Conservation (phyloP, 64 coral and sea anemone genomes). For the Porites lutea region DNA sequence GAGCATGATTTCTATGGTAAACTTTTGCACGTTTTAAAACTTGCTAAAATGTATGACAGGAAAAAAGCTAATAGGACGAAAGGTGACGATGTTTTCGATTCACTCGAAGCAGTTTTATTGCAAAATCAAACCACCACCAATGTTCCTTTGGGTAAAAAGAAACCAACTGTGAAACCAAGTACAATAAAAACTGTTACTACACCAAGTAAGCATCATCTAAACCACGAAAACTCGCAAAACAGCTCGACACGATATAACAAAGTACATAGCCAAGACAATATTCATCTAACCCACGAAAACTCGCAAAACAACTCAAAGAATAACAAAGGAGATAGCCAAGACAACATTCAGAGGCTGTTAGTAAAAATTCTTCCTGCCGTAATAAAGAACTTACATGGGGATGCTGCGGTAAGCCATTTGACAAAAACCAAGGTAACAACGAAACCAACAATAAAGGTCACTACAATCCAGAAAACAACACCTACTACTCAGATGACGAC, state of each 20-base stretch:
- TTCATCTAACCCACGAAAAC: background rate
- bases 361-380: constrained; percentile 76
- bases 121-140: constrained; percentile 2
- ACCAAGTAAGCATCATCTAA: background rate
- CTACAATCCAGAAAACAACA: constrained; percentile 43
- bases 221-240: constrained; percentile 19
- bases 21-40: constrained; percentile 62
- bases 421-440: constrained; percentile 17
- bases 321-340: background rate
- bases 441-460: constrained; percentile 45
- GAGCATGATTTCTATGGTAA: constrained; percentile 70
- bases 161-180: background rate
- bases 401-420: background rate
- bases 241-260: background rate
- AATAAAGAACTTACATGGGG: constrained; percentile 68
- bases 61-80: background rate
- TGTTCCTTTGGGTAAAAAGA: background rate
- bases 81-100: background rate
- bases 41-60: constrained; percentile 32
- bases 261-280: too few species aligned
- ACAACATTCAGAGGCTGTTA: constrained; percentile 69
- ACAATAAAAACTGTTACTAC: background rate
- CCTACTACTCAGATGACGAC: constrained; percentile 32
- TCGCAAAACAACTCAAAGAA: constrained; percentile 6
- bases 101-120: constrained; percentile 23